Evolutionary conservation across 1,140 invertebrate species (phyloP).

Genomic region (Melanaphis sacchari): DNA sequence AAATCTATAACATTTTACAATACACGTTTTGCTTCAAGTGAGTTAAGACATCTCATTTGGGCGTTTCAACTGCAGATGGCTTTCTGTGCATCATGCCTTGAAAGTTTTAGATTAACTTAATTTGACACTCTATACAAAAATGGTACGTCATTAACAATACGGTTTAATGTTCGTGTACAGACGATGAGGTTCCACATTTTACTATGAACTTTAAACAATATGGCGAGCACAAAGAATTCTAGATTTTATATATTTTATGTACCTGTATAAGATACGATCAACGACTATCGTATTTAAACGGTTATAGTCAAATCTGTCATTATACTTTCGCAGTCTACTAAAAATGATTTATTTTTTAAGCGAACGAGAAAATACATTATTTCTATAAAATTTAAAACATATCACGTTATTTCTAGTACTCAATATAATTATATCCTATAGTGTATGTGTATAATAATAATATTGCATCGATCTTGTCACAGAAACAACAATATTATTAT

Average conservation of each 20-base stretch:
- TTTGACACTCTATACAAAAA: not conserved
- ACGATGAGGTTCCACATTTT: not conserved
- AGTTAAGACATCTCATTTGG: not conserved
- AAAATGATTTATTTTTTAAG: not conserved
- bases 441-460: not conserved
- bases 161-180: not conserved
- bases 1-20: constrained; percentile 22
- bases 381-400: not conserved
- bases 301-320: not conserved
- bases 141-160: not conserved
- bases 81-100: not conserved
- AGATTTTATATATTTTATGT: not conserved
- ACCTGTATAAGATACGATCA: not conserved
- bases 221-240: not conserved
- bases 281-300: not conserved
- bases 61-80: constrained; percentile 9
- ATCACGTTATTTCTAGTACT: not conserved
- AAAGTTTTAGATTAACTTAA: constrained; percentile 20
- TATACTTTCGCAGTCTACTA: too few relatives aligned
- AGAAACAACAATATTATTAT: not conserved
- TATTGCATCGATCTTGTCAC: too few relatives aligned
- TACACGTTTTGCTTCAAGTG: not conserved
- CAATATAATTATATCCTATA: not conserved
- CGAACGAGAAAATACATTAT: not conserved
- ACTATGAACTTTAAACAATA: not conserved